Evolutionary conservation across 2,797 vertebrate species (phyloP).

Genomic region (Eremophila alpestris): DNA sequence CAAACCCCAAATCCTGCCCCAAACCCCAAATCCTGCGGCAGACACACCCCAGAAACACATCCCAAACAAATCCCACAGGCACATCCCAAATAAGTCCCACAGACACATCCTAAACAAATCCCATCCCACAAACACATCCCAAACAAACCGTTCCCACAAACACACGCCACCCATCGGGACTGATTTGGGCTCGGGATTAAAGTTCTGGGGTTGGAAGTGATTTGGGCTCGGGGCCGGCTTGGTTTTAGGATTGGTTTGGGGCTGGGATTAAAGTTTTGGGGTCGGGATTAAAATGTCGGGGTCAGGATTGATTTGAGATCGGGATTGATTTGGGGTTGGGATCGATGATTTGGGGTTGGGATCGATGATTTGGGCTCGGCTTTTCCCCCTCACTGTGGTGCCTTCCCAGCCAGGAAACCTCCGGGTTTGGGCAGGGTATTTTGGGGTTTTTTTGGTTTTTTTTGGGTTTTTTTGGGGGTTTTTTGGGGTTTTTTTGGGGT

Average conservation of each 20-base stretch:
- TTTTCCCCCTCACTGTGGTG: not conserved
- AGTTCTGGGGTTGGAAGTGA: too few relatives aligned
- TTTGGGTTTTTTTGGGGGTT: rapidly evolving
- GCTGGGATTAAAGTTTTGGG: not conserved
- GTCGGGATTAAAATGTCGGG: rapidly evolving
- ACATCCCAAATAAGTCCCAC: not conserved
- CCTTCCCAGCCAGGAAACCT: not conserved
- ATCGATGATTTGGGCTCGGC: not conserved
- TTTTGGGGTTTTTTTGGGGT: too few relatives aligned
- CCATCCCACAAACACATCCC: too few relatives aligned
- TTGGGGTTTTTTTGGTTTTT: too few relatives aligned
- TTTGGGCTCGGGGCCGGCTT: too few relatives aligned
- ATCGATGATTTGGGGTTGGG: rapidly evolving
- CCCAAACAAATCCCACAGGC: not conserved
- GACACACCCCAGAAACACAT: too few relatives aligned
- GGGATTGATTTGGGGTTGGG: rapidly evolving
- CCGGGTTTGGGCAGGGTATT: too few relatives aligned
- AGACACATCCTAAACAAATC: not conserved
- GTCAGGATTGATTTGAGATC: too few relatives aligned
- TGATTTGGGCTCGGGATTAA: not conserved
- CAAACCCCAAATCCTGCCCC: not conserved
- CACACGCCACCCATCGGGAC: not conserved
- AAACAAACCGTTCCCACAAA: not conserved
- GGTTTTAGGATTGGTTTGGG: too few relatives aligned
- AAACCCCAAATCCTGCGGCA: not conserved